Conservation (phyloP, 2,888 invertebrate genomes). For the Himalopsyche japonica region DNA sequence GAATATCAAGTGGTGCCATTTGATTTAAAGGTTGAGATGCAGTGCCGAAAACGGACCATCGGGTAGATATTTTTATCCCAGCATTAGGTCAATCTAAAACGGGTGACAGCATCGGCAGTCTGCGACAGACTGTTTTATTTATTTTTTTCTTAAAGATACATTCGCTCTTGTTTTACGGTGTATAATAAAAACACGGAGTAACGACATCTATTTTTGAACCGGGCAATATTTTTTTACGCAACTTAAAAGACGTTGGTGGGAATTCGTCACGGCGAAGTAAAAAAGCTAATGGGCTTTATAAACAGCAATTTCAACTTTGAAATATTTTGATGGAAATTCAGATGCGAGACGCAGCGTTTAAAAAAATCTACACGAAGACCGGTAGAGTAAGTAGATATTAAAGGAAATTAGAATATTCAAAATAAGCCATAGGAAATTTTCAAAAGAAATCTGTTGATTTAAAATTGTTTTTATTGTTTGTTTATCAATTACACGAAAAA, state of each 20-base stretch:
- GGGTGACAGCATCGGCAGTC: slow-evolving; percentile 31
- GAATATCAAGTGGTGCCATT: background rate
- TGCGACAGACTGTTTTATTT: slow-evolving; percentile 26
- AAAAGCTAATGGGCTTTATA: background rate
- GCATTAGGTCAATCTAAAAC: slow-evolving; percentile 39
- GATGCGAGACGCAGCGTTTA: too few relatives aligned
- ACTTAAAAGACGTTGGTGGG: background rate
- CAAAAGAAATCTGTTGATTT: too few relatives aligned
- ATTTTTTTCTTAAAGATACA: slow-evolving; percentile 2
- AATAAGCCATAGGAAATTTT: too few relatives aligned
- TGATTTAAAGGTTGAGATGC: background rate
- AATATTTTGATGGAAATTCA: too few relatives aligned
- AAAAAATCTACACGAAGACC: too few relatives aligned
- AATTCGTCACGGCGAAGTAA: background rate
- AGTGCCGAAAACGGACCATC: slow-evolving; percentile 27
- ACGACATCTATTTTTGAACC: background rate
- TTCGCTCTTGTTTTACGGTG: background rate
- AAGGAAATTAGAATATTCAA: too few relatives aligned
- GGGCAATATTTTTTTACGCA: background rate
- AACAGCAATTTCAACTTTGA: background rate
- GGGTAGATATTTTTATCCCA: slow-evolving; percentile 23
- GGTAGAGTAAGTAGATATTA: too few relatives aligned
- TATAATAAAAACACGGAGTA: background rate
- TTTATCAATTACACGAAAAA: too few relatives aligned
- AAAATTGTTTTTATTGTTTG: too few relatives aligned